Conservation (phyloP, 1,140 invertebrate genomes). For the Asobara japonica region DNA sequence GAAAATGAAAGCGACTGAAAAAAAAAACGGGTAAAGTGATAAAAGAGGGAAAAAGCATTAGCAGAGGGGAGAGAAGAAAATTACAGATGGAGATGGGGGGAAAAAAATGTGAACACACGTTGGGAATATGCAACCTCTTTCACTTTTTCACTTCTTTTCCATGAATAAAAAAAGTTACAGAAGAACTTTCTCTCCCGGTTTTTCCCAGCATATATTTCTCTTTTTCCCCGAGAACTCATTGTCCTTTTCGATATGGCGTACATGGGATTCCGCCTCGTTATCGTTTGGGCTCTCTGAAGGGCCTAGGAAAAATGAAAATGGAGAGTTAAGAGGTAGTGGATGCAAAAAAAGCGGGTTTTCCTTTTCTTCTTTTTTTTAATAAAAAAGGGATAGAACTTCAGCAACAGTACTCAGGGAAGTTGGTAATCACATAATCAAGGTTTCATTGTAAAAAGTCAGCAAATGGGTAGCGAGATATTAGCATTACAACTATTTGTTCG, state of each 20-base stretch:
- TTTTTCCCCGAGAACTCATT: not conserved
- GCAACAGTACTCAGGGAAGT: too few species aligned
- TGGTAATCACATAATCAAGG: too few species aligned
- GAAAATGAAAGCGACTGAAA: conserved; percentile 16
- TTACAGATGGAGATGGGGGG: not conserved
- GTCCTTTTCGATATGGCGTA: conserved; percentile 21
- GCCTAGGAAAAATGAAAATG: not conserved
- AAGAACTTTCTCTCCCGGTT: not conserved
- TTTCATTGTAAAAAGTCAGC: too few species aligned
- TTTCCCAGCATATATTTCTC: not conserved
- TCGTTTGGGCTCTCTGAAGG: not conserved
- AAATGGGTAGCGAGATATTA: too few species aligned
- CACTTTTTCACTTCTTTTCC: conserved; percentile 27
- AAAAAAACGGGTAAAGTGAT: conserved; percentile 18
- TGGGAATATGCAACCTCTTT: conserved; percentile 24
- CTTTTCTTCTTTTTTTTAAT: too few species aligned
- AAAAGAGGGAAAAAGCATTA: conserved; percentile 8
- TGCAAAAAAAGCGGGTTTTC: not conserved
- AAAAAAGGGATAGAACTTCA: too few species aligned
- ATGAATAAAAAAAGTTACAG: not conserved
- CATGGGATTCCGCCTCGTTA: conserved; percentile 30
- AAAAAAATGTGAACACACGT: conserved; percentile 19
- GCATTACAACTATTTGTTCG: too few species aligned
- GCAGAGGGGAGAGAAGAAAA: conserved; percentile 8
- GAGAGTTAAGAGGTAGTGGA: not conserved